Percentiles rank a stretch among this genome's conserved stretches.
Evolutionary conservation across 2,797 vertebrate genomes (phyloP).

Genomic region (Lateolabrax maculatus): DNA sequence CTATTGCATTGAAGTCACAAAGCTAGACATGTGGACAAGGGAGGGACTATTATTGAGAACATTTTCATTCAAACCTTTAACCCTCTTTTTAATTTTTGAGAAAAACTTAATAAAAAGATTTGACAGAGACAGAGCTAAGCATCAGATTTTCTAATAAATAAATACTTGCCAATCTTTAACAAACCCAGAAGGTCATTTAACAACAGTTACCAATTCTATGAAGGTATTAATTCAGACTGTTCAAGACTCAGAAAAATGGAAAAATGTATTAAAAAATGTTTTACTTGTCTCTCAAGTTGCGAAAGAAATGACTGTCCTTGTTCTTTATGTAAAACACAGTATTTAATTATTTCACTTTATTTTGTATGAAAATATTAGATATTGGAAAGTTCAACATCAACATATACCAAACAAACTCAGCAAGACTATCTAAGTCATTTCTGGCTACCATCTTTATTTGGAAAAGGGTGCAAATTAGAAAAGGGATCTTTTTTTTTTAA

Average conservation of each 20-base stretch:
- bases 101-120: neutral
- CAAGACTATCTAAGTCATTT: neutral
- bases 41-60: neutral
- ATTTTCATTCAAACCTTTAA: neutral
- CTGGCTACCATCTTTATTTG: neutral
- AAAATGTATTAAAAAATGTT: neutral
- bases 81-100: neutral
- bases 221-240: neutral
- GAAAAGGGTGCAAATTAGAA: neutral
- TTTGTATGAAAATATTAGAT: neutral
- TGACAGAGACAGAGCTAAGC: conserved; percentile 6
- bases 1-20: conserved; percentile 25
- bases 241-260: neutral
- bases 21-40: neutral
- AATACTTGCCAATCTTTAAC: neutral
- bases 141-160: neutral
- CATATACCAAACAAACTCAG: neutral
- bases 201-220: neutral
- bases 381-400: neutral
- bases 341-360: neutral
- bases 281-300: neutral
- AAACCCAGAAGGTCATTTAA: neutral
- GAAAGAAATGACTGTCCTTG: neutral
- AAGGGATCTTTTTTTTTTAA: no score
- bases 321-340: neutral